These are phyloP conservation scores for Macaria notata DNA, from an alignment of 2,888 invertebrate species.

Conservation along the genomic window DNA sequence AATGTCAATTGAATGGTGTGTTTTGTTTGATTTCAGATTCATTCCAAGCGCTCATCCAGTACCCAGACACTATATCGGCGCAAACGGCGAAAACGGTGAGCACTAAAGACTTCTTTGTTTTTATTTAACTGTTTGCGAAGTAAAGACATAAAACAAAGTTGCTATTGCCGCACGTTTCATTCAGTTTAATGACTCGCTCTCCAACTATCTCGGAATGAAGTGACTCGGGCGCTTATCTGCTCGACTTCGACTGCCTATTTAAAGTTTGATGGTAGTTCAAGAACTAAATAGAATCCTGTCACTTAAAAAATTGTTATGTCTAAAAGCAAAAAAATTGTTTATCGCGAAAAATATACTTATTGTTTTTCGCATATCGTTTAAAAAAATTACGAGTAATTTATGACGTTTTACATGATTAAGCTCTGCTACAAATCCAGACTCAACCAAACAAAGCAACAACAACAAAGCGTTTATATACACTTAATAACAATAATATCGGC, in stretches of 20 bases:
- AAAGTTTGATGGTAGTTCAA: constrained; percentile 43
- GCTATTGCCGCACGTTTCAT: constrained; percentile 73
- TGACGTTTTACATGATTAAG: constrained; percentile 3
- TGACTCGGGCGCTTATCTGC: constrained; percentile 51
- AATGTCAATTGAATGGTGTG: constrained; percentile 20
- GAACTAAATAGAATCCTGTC: constrained; percentile 2
- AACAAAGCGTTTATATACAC: constrained; percentile 51
- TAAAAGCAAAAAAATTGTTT: background rate
- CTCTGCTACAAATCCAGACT: constrained; percentile 4
- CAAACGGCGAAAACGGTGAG: constrained; percentile 97
- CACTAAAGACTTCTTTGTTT: constrained; percentile 70
- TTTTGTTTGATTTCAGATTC: constrained; percentile 87
- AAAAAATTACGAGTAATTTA: background rate
- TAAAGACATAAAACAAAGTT: constrained; percentile 75
- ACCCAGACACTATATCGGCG: constrained; percentile 97
- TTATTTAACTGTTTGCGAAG: constrained; percentile 73
- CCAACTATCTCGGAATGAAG: constrained; percentile 69
- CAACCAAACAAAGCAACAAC: constrained; percentile 22
- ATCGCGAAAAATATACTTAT: background rate
- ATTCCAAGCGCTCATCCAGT: constrained; percentile 99
- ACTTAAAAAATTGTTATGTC: background rate
- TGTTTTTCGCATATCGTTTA: no score
- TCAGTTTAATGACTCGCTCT: constrained; percentile 72
- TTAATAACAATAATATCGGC: constrained; percentile 71
- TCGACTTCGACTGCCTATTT: constrained; percentile 42